Base-by-base conservation (phyloP, 2,888 invertebrate genomes). In the Amblyjoppa proteus region DNA sequence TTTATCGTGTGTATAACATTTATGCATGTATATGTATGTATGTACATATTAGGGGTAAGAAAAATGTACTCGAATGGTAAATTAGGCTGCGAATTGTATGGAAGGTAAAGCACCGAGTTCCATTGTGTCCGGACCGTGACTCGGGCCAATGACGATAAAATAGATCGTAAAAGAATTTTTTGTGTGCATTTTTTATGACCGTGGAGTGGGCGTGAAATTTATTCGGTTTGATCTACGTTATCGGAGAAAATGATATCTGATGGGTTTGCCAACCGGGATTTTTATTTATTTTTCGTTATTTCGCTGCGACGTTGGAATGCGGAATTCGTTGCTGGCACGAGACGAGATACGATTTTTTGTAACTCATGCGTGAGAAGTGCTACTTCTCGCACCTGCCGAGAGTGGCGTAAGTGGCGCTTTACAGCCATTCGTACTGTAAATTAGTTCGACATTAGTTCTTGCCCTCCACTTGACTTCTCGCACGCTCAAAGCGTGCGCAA, bases 271-370 rank as follows among this genome's bases (percentile, higher is more conserved):
- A 51, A 73, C 31, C 38, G 58, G 69, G 64, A 25, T 25, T 66
- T 51, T 61, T 31, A 45, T 61, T 61, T 61, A 41, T 9, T 74
- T 0, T 45, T 74, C 13, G 25, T 31, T 28, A 38, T 16, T 53
- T 61, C 68, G 25, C 49, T 11, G 61, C 11, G 49, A 41, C 28
- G 7, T 53, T 34, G 51, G 20, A 20, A 20, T 20, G 20, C 20
- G 45, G 75, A 78, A 81, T 74, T 78, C 69, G 71, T 41, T 49
- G 58, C 34, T 51, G 79, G 77, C 85, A 81, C 81, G 85, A 81
- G 69, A 83, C 71, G 38, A 20, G 20, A 20, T 20, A 68, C 2
- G 0, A 1, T 41, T 9, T 38, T 41, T 41, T 41, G 7, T 41
- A 41, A 41, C 41, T 2, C 11, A 11, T 11, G 41, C 3, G 6